Evolutionary conservation across 2,797 vertebrate species (phyloP), one percentile per base, ranked within the genome.

Genomic region (Hemitrygon akajei): DNA sequence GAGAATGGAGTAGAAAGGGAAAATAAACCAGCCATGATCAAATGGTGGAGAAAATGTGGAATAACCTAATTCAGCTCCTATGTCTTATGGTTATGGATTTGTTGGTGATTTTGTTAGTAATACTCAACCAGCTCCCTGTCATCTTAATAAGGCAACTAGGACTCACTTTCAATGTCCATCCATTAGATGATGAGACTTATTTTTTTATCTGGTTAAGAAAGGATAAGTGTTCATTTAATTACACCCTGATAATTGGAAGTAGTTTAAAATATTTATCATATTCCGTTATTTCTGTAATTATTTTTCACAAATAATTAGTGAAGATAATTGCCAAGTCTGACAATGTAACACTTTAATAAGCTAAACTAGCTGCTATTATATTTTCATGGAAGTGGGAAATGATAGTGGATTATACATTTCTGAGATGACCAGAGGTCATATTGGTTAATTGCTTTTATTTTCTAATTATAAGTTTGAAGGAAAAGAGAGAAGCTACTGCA

Each of bases 381-480:
- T 91, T 71, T 91, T 40, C 1, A 71, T 34, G 18, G 40, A 73
- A 76, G 91, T 93, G 71, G 30, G 91, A 93, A 76, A 6, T 18
- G 40, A 56, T 91, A 71, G n/a, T 91, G 89, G 40, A 91, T 71
- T 71, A 73, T 56, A 76, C 7, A 76, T 56, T 76, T 30, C 14
- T 58, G 25, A 56, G 14, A 27, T 76, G 40, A 27, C 14, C 71
- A 93, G 34, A 27, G 86, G 71, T 76, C 37, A 56, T 14, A 27
- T 56, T 30, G 71, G 73, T 22, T 30, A 71, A 71, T 73, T 73
- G 37, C 91, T 92, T 69, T 47, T 47, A 14, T 73, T 93, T 73
- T n/a, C 91, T 93, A 93, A 93, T 93, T 47, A 73, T 34, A 93
- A 76, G 40, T 93, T 93, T 76, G 91, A 93, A 76, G 91, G 91